These are phyloP conservation scores for Gasterosteus nipponicus DNA, from an alignment of 2,113 vertebrate species.

Conservation along the genomic window DNA sequence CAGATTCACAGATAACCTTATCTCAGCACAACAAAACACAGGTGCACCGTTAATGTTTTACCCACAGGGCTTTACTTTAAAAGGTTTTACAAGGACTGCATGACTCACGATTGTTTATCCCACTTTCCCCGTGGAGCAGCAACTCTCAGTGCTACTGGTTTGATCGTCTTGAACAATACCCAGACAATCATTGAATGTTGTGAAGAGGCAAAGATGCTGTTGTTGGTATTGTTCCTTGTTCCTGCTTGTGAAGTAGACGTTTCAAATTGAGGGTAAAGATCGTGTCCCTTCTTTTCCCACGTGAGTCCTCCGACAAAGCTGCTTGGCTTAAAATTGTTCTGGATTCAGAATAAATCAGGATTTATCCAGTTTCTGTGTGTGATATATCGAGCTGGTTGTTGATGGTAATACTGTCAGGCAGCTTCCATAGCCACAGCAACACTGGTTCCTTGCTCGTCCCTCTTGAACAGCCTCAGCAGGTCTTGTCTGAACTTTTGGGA, in stretches of 20 bases:
- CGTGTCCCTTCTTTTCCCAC: slow-evolving; percentile 9
- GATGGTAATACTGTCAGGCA: slow-evolving; percentile 29
- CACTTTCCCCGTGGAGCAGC: slow-evolving; percentile 17
- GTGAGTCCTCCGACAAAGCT: slow-evolving; percentile 2
- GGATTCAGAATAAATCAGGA: not conserved
- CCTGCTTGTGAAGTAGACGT: slow-evolving; percentile 1
- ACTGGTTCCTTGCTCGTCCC: not conserved
- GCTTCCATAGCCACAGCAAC: slow-evolving; percentile 31
- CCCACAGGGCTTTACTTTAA: slow-evolving; percentile 48
- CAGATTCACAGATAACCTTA: slow-evolving; percentile 31
- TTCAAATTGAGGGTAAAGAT: not conserved
- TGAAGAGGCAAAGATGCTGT: slow-evolving; percentile 1
- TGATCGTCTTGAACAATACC: slow-evolving; percentile 32
- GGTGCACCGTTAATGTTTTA: slow-evolving; percentile 61
- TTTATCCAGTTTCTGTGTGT: not conserved
- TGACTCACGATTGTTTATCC: slow-evolving; percentile 40
- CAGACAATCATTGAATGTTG: not conserved
- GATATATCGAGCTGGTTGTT: not conserved
- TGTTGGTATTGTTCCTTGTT: slow-evolving; percentile 5
- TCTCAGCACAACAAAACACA: slow-evolving; percentile 51
- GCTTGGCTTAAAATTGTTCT: slow-evolving; percentile 13
- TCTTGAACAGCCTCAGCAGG: slow-evolving; percentile 66
- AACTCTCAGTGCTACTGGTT: slow-evolving; percentile 16
- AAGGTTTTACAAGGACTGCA: slow-evolving; percentile 54
- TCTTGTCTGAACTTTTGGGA: slow-evolving; percentile 82